Conservation (phyloP, 2,113 vertebrate species). For the Onychorhynchus coronatus region DNA sequence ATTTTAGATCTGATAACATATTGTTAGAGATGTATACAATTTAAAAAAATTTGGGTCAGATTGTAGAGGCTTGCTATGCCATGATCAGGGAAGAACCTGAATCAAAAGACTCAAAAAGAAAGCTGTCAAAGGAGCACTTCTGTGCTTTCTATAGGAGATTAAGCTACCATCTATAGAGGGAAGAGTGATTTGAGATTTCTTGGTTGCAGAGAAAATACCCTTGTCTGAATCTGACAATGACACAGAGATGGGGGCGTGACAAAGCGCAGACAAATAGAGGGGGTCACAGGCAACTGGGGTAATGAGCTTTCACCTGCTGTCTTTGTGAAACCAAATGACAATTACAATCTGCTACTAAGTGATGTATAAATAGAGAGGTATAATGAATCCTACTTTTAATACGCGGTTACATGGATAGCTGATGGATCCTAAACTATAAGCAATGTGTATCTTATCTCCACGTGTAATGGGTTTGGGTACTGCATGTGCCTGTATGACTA, state of each 20-base stretch:
- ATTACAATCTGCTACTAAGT: background rate
- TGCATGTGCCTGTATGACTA: background rate
- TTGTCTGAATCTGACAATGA: background rate
- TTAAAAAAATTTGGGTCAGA: background rate
- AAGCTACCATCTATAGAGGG: background rate
- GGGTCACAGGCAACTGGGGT: background rate
- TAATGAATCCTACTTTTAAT: background rate
- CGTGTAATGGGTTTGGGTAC: background rate
- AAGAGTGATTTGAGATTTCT: background rate
- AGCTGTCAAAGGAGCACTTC: background rate
- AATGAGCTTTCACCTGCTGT: background rate
- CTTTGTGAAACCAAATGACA: background rate
- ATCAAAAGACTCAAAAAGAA: background rate
- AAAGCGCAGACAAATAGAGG: background rate
- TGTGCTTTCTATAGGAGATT: background rate
- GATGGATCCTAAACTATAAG: background rate
- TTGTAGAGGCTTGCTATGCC: background rate
- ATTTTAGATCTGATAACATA: background rate
- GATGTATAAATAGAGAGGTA: background rate
- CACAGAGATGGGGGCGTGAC: background rate
- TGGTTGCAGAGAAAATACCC: background rate
- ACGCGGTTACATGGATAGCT: background rate
- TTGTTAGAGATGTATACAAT: background rate
- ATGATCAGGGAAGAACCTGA: background rate
- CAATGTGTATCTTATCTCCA: background rate